These are phyloP conservation scores for Thymelicus lineola DNA, from an alignment of 2,888 invertebrate genomes.

Conservation along the genomic window DNA sequence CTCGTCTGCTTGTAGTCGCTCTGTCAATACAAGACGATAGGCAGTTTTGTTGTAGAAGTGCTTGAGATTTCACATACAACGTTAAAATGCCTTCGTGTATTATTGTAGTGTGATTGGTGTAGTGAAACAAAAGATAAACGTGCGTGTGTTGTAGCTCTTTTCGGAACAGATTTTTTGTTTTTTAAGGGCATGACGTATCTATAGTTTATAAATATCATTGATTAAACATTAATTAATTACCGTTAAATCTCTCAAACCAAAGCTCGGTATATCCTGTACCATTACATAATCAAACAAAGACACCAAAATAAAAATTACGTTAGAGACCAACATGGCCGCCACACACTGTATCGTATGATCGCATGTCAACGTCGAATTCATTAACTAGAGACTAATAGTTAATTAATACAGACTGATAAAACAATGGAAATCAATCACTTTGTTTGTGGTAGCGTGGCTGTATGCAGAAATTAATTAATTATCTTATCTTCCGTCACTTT, in stretches of 20 bases:
- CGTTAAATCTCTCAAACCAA: background rate
- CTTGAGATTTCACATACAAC: too few species aligned
- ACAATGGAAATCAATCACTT: background rate
- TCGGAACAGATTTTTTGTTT: too few species aligned
- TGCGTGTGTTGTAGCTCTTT: too few species aligned
- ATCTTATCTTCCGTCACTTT: background rate
- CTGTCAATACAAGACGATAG: too few species aligned
- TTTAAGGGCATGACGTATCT: too few species aligned
- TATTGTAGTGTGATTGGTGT: too few species aligned
- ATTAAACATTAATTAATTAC: background rate
- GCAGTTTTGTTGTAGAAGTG: too few species aligned
- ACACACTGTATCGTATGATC: background rate
- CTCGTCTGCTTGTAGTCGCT: too few species aligned
- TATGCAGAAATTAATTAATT: background rate
- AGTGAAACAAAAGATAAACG: too few species aligned
- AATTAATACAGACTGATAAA: conserved; percentile 23
- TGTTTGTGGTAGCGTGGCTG: background rate
- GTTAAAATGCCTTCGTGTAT: too few species aligned
- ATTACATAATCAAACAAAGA: conserved; percentile 5
- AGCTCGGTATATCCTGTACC: background rate
- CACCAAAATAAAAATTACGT: background rate
- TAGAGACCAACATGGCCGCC: background rate
- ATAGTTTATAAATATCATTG: too few species aligned
- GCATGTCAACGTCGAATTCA: conserved; percentile 10
- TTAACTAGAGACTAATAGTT: conserved; percentile 7